Evolutionary conservation across 2,888 invertebrate genomes (phyloP).

Genomic region (Papilio gigon): DNA sequence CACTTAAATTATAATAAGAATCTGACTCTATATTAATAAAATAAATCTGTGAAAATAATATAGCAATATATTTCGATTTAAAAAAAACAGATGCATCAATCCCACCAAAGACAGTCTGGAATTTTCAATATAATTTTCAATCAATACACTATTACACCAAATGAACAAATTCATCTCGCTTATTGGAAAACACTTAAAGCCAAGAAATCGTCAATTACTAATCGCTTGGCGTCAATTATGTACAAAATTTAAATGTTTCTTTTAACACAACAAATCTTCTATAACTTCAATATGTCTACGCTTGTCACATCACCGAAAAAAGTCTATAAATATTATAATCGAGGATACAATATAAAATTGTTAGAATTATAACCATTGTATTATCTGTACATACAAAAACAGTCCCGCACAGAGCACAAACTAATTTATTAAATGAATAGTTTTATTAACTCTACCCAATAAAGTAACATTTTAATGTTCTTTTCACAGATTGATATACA

Average conservation of each 20-base stretch:
- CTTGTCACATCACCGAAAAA: constrained; percentile 30
- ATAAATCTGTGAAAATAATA: constrained; percentile 73
- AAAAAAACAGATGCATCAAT: constrained; percentile 63
- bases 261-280: constrained; percentile 35
- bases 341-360: constrained; percentile 39
- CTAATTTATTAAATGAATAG: constrained; percentile 62
- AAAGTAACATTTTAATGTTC: constrained; percentile 62
- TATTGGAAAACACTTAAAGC: constrained; percentile 21
- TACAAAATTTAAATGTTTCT: constrained; percentile 42
- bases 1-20: constrained; percentile 79
- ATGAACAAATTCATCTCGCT: constrained; percentile 32
- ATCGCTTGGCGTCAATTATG: constrained; percentile 57
- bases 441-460: constrained; percentile 60
- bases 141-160: constrained; percentile 50
- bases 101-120: constrained; percentile 65
- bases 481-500: constrained; percentile 69
- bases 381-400: constrained; percentile 61
- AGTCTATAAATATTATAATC: constrained; percentile 38
- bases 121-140: constrained; percentile 50
- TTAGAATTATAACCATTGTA: constrained; percentile 43
- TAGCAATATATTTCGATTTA: constrained; percentile 60
- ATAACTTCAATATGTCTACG: constrained; percentile 33
- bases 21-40: constrained; percentile 74
- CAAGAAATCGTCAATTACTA: constrained; percentile 47
- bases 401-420: constrained; percentile 59